Conservation (phyloP, 2,113 vertebrate genomes). For the Siniperca knerii region DNA sequence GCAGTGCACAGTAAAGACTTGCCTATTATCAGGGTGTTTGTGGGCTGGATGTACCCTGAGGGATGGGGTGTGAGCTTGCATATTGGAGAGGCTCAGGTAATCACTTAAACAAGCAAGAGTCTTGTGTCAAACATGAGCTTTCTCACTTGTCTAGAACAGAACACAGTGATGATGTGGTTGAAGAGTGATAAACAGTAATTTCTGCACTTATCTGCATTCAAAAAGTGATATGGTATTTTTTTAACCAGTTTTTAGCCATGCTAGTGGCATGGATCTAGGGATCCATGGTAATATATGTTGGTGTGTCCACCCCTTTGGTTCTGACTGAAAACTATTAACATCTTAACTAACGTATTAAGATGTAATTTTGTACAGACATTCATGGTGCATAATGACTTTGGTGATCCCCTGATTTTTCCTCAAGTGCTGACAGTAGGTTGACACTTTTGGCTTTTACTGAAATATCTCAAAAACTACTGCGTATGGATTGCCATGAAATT, state of each 20-base stretch:
- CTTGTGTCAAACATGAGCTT: slow-evolving; percentile 31
- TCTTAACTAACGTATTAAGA: too few relatives aligned
- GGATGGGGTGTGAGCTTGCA: slow-evolving; percentile 48
- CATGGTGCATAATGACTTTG: neutral
- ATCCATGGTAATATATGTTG: too few relatives aligned
- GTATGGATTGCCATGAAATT: neutral
- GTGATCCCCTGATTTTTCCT: neutral
- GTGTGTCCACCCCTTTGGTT: too few relatives aligned
- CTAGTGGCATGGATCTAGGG: neutral
- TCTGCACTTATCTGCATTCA: neutral
- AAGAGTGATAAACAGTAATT: neutral
- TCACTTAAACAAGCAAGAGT: slow-evolving; percentile 43
- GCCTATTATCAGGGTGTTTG: slow-evolving; percentile 59
- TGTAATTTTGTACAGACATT: neutral
- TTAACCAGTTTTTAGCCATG: neutral
- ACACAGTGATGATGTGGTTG: neutral
- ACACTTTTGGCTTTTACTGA: neutral
- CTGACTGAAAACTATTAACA: too few relatives aligned
- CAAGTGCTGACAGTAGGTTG: too few relatives aligned
- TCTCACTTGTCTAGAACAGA: slow-evolving; percentile 12
- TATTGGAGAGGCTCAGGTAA: slow-evolving; percentile 45
- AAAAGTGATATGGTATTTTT: neutral
- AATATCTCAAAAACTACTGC: neutral
- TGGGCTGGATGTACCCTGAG: slow-evolving; percentile 58
- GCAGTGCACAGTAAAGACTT: slow-evolving; percentile 17